These are phyloP conservation scores for Clupea harengus DNA, from an alignment of 2,113 vertebrate species.

Conservation along the genomic window DNA sequence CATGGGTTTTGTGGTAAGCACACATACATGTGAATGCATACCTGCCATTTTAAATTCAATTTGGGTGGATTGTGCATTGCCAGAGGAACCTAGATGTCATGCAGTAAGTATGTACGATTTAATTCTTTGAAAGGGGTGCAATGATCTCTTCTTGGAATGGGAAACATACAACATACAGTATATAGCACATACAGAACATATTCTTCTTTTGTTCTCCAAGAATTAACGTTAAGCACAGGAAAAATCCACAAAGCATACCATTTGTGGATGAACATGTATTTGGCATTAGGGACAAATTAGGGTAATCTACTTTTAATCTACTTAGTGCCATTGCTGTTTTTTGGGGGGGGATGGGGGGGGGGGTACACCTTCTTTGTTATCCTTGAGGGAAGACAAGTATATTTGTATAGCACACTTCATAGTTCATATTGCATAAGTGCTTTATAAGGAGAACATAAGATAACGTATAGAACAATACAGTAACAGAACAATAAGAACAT, in stretches of 20 bases:
- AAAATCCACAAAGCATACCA: neutral
- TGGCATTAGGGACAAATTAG: neutral
- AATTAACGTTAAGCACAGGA: neutral
- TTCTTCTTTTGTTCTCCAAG: neutral
- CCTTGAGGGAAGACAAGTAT: neutral
- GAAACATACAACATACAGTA: neutral
- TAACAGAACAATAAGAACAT: no score
- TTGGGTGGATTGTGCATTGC: slow-evolving; percentile 13
- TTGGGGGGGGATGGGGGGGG: no score
- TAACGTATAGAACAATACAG: neutral
- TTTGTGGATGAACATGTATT: neutral
- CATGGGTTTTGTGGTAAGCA: neutral
- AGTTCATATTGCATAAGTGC: neutral
- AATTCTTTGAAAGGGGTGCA: neutral
- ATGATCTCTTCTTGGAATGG: slow-evolving; percentile 8
- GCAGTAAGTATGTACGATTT: neutral
- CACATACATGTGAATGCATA: neutral
- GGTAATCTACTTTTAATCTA: neutral
- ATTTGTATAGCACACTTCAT: neutral
- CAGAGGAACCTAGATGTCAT: slow-evolving; percentile 3
- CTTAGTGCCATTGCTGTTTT: neutral
- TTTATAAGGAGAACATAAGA: neutral
- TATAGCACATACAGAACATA: neutral
- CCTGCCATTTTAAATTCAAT: slow-evolving; percentile 4
- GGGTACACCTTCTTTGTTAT: neutral